Evolutionary conservation across 2,888 invertebrate genomes (phyloP), one percentile per base, ranked within the genome.

Genomic region (Strigamia transsilvanica): DNA sequence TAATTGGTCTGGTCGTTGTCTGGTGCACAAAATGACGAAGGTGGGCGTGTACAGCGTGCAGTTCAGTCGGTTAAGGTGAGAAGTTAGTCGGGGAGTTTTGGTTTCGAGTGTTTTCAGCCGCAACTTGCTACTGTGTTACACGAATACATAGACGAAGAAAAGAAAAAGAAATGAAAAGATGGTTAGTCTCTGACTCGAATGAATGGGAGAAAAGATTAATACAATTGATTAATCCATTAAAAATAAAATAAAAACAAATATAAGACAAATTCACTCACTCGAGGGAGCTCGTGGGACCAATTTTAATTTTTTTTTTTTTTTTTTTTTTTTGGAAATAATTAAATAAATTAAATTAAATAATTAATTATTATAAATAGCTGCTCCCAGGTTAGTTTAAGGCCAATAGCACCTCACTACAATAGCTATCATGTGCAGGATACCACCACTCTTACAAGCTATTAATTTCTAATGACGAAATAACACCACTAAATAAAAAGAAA

Each of bases 21-120:
- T 73, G 27, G 73, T 73, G 73, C 73, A 73, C 73, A 73, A 73
- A 73, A 73, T 73, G 73, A 73, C 73, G 73, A 73, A 73, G 73
- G 73, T 73, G 73, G 73, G 73, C 73, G 73, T 73, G 73, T 73
- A 73, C 73, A 73, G 73, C 73, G 73, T 73, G 73, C 73, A 73
- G 73, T 73, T 73, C 73, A 73, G 73, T 73, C 73, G 73, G 73
- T 73, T 73, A 73, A 73, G 73, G 73, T 73, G 73, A 73, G 73
- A 73, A 73, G 73, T 73, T 73, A 73, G 73, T 73, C 73, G 73
- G 73, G 73, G 73, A 73, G 73, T 73, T 73, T 73, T 73, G 73
- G 73, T 73, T 73, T 73, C 73, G 73, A 73, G 73, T 73, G 73
- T 73, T 73, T 73, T 73, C 73, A 73, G 73, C 73, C 73, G 73